phyloP scores from a whole-genome alignment of 2,113 vertebrate species.

The Otolemur garnettii region DNA sequence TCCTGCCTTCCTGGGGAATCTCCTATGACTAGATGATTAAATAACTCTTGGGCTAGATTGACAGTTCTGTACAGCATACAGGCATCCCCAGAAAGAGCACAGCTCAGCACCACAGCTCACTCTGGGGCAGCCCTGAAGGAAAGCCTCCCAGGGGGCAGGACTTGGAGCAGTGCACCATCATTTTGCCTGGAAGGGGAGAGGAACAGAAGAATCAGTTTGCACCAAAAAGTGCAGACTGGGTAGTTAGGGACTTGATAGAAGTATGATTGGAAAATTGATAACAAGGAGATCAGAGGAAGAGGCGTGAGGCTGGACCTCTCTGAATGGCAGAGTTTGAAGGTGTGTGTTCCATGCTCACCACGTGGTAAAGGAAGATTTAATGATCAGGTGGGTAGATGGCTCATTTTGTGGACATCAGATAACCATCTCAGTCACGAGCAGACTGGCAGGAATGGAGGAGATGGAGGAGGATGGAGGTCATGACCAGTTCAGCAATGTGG shows the following conservation, averaged over 20 bases:
- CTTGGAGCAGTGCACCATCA: not conserved
- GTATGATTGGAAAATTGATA: not conserved
- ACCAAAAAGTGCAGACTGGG: not conserved
- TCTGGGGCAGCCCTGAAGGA: not conserved
- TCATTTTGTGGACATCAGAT: not conserved
- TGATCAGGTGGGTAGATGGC: not conserved
- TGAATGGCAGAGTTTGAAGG: not conserved
- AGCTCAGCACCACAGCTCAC: not conserved
- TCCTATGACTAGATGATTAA: not conserved
- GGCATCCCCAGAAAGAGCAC: not conserved
- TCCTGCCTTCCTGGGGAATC: not conserved
- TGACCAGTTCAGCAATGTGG: not conserved
- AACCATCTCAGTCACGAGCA: not conserved
- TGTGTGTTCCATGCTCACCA: not conserved
- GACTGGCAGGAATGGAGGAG: not conserved
- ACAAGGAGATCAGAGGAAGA: not conserved
- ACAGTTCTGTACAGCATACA: rapidly evolving
- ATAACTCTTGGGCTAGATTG: not conserved
- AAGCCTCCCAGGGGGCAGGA: not conserved
- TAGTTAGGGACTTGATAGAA: not conserved
- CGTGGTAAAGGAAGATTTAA: not conserved
- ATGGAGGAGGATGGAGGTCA: not conserved
- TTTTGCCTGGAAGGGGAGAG: not conserved
- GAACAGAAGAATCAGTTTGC: not conserved
- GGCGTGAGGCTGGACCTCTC: not conserved